Evolutionary conservation across 2,797 vertebrate species (phyloP), one percentile per base, ranked within the genome.

Genomic region (Leptoclinus maculatus): DNA sequence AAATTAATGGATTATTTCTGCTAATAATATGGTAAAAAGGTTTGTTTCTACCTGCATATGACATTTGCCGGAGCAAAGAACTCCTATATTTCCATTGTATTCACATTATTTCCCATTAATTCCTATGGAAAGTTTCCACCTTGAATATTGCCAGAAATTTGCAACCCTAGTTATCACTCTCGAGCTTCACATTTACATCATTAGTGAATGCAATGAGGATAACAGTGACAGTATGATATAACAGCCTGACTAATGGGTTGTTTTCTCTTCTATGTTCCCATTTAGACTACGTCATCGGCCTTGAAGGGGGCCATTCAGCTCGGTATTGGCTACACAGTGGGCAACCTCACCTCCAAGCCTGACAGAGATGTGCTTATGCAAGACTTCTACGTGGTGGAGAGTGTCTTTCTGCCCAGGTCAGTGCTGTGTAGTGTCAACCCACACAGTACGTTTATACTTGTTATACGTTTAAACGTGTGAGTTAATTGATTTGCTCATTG

Each of bases 301-400:
- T 96, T 99, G 92, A 99, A 98, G 94, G 98, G 97, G 76, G 95
- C 98, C 88, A 99, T 99, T 92, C 98, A 99, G 91, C 93, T 99
- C 75, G 98, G 98, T 78, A 99, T 99, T 84, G 97, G 97, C 85
- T 99, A 99, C 83, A 98, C 98, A 0, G 98, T 99, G 81, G 98
- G 98, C 53, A 99, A 98, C 86, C 96, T 99, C 88, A 98, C 97
- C 71, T 99, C 98, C 83, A 99, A 98, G 91, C 97, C 98, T 0
- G 98, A 99, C 92, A 95, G 98, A 94, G 98, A 99, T 89, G 98
- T 99, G 76, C 97, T 99, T 90, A 99, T 99, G 98, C 98, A 99
- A 93, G 98, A 99, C 87, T 99, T 99, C 92, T 99, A 99, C 45
- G 97, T 99, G 83, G 98, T 99, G 90, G 98, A 99, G 93, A 99